Evolutionary conservation across 2,797 vertebrate species (phyloP).

Genomic region (Hypotaenidia philippensis): DNA sequence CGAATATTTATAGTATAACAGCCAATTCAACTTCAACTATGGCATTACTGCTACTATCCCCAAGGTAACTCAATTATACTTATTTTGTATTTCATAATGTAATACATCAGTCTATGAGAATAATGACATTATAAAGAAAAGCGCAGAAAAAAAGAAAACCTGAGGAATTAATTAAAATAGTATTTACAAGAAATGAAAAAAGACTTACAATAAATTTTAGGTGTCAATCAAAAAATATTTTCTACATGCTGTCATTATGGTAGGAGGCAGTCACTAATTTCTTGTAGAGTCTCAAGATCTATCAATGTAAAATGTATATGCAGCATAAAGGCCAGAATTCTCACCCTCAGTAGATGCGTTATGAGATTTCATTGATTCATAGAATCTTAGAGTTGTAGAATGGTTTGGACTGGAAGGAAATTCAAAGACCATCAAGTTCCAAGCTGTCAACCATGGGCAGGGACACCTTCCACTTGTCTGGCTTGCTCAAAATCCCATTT

Average conservation of each 20-base stretch:
- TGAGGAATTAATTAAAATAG: constrained; percentile 1
- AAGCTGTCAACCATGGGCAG: too few species aligned
- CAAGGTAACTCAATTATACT: neutral
- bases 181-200: neutral
- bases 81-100: neutral
- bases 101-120: neutral
- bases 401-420: too few species aligned
- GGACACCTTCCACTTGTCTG: too few species aligned
- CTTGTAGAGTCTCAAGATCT: neutral
- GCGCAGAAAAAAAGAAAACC: neutral
- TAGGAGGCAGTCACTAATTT: neutral
- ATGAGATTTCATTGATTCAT: neutral
- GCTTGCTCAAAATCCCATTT: too few species aligned
- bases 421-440: too few species aligned
- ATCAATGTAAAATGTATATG: neutral
- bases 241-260: neutral
- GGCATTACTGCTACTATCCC: neutral
- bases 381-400: too few species aligned
- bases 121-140: constrained; percentile 4
- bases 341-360: neutral
- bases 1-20: neutral
- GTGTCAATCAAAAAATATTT: neutral
- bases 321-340: neutral
- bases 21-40: neutral
- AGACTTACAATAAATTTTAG: neutral